Base-by-base conservation (phyloP, 2,888 invertebrate species). In the Hyles lineata region DNA sequence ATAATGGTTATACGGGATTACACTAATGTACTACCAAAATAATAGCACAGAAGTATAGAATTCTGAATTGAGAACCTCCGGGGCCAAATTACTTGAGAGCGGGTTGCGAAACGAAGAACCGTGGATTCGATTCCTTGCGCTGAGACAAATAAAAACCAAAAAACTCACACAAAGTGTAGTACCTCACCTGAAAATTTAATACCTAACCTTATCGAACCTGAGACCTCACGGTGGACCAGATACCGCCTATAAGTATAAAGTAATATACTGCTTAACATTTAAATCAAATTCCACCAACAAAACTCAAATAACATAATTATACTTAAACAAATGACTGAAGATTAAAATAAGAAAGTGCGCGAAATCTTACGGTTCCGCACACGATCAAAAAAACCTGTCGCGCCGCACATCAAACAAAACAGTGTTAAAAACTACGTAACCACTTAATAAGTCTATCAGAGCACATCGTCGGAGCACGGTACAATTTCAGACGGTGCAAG, bases 401-500 rank as follows among this genome's bases (percentile, higher is more conserved):
- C 75, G 75, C 74, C 62, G 79, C 80, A 82, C 80, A 78, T 74
- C 73, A 75, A 83, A 81, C 75, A 79, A 82, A 82, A 83, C 79
- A 77, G 74, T 76, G 77, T 79, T 79, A 81, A 82, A 82, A 81
- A 79, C 80, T 79, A 84, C 76, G 80, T 85, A 88, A 87, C 84
- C 86, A 85, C 82, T 86, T 85, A 87, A 87, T 88, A 87, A 84
- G 79, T 80, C 81, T 83, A 87, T 85, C 83, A 80, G 80, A 84
- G 80, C 81, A 80, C 81, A 80, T 83, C 85, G 80, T 81, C 72
- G 78, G 85, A 87, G 84, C 86, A 82, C 81, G 85, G 75, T 85
- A 86, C 86, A 88, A 89, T 88, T 90, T 85, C 81, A 82, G 82
- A 83, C 84, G 83, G 80, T 83, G 81, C 85, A 87, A 87, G 83